Evolutionary conservation across 2,113 vertebrate species (phyloP).

Genomic region (Gallinago media): DNA sequence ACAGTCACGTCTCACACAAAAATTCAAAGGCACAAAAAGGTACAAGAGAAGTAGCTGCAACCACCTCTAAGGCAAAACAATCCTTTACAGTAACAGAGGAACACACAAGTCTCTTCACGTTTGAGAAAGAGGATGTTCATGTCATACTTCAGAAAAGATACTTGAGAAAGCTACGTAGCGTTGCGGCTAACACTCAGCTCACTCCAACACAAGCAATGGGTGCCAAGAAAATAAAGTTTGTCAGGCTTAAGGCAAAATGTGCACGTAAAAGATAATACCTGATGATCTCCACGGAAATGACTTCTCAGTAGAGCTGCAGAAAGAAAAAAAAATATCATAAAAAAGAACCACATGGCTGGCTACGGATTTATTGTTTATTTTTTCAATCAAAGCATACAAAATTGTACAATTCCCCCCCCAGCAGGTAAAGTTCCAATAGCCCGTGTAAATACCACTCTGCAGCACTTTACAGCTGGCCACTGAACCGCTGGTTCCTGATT

Average conservation of each 20-base stretch:
- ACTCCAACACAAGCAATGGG: background rate
- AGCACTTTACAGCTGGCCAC: background rate
- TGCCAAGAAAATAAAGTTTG: background rate
- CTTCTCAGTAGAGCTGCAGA: conserved; percentile 95
- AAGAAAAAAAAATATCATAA: conserved; percentile 51
- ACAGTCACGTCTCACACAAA: background rate
- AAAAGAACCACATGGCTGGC: background rate
- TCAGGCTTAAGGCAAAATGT: background rate
- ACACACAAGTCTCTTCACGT: background rate
- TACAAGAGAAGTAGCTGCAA: background rate
- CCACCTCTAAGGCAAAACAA: background rate
- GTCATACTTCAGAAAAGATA: background rate
- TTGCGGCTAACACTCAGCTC: background rate
- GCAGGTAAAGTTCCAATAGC: background rate
- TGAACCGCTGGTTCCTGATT: background rate
- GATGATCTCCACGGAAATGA: conserved; percentile 95
- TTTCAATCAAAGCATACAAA: conserved; percentile 13
- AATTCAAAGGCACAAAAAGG: background rate
- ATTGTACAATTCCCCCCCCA: background rate
- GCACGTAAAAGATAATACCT: conserved; percentile 82
- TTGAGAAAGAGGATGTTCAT: background rate
- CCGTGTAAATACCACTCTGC: background rate
- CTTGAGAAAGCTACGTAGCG: background rate
- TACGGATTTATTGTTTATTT: background rate
- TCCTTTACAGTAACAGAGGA: background rate